phyloP scores from a whole-genome alignment of 2,113 vertebrate species.

The Emydocephalus ijimae region DNA sequence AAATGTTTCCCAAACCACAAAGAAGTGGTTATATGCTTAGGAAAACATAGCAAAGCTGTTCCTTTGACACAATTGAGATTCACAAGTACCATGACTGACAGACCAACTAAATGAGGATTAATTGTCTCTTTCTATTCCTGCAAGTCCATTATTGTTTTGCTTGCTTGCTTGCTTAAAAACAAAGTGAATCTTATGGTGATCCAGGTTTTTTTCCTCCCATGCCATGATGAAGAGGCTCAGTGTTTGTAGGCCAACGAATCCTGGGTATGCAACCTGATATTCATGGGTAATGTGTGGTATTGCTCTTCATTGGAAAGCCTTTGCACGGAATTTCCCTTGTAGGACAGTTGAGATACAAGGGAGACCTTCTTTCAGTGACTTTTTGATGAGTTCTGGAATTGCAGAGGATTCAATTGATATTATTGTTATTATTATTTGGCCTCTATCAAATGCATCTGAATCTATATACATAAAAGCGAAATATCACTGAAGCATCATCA shows the following conservation, averaged over 20 bases:
- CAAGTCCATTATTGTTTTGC: background rate
- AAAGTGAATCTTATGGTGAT: background rate
- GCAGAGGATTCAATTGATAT: background rate
- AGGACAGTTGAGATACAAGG: background rate
- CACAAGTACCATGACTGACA: background rate
- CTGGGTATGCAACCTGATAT: background rate
- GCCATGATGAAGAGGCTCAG: background rate
- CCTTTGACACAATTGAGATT: background rate
- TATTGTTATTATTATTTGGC: background rate
- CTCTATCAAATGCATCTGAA: background rate
- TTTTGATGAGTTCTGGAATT: background rate
- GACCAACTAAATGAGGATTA: background rate
- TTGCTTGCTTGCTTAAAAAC: background rate
- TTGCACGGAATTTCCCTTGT: background rate
- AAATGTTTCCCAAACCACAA: slow-evolving; percentile 16
- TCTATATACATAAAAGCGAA: too few species aligned
- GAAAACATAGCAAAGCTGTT: background rate
- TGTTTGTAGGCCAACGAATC: background rate
- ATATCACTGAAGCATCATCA: too few species aligned
- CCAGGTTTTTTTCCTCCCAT: too few species aligned
- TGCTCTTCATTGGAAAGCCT: background rate
- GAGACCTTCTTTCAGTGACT: background rate
- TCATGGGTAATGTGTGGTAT: background rate
- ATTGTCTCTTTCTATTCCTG: background rate
- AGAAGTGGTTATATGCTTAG: background rate